Percentiles rank a stretch among this genome's conserved stretches.
Conservation (phyloP, 2,888 invertebrate genomes). For the Meiosimyza decipiens region DNA sequence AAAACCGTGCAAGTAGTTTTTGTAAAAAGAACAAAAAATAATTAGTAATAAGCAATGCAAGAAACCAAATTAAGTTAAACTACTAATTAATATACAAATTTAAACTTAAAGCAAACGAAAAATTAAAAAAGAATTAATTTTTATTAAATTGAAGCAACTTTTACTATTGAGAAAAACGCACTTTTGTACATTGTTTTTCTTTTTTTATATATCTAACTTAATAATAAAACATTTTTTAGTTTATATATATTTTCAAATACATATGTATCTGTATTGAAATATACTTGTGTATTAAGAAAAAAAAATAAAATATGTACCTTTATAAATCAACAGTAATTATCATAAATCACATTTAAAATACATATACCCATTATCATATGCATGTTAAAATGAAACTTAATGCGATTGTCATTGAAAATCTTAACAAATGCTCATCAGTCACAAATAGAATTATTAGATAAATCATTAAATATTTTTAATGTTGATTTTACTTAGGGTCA, state of each 20-base stretch:
- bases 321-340: slow-evolving; percentile 15
- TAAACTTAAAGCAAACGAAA: slow-evolving; percentile 38
- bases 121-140: slow-evolving; percentile 40
- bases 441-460: too few species aligned
- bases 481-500: too few species aligned
- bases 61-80: slow-evolving; percentile 58
- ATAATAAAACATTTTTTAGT: not conserved
- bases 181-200: slow-evolving; percentile 42
- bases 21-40: slow-evolving; percentile 7
- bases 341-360: not conserved
- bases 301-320: slow-evolving; percentile 14
- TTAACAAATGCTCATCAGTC: too few species aligned
- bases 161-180: slow-evolving; percentile 23
- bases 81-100: slow-evolving; percentile 15
- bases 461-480: too few species aligned
- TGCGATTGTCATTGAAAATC: too few species aligned
- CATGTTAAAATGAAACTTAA: too few species aligned
- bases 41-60: slow-evolving; percentile 48
- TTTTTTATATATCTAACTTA: slow-evolving; percentile 21
- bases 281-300: not conserved
- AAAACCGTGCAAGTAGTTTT: slow-evolving; percentile 7
- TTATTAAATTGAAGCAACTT: slow-evolving; percentile 30
- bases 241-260: not conserved
- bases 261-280: not conserved
- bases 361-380: not conserved